Percentiles rank a stretch among this genome's conserved stretches.
Conservation (phyloP, 2,888 invertebrate species). For the Lasioglossum vierecki region DNA sequence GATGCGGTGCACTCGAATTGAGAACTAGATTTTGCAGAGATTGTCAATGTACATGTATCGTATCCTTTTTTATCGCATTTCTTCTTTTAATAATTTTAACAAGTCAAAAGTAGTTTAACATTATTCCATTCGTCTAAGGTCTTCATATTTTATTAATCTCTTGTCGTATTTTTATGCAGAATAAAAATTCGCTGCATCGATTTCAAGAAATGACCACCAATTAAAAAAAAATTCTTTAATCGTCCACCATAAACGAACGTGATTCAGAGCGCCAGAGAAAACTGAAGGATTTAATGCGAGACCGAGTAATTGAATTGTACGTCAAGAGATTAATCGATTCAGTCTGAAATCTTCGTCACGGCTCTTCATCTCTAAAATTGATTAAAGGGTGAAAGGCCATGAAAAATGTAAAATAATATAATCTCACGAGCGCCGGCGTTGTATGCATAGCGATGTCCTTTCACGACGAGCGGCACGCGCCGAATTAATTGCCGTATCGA, state of each 20-base stretch:
- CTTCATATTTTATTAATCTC: too few relatives aligned
- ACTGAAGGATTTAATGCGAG: background rate
- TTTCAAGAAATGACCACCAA: too few relatives aligned
- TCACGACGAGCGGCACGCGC: conserved; percentile 18
- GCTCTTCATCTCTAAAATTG: background rate
- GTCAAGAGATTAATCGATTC: background rate
- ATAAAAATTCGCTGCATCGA: too few relatives aligned
- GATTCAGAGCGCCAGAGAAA: too few relatives aligned
- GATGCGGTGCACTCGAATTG: too few relatives aligned
- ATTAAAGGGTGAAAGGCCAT: background rate
- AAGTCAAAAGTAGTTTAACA: background rate
- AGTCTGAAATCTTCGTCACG: background rate
- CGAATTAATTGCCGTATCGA: conserved; percentile 58
- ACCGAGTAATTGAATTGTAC: background rate
- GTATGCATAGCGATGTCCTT: conserved; percentile 9
- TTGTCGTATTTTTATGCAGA: too few relatives aligned
- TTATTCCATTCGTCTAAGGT: too few relatives aligned
- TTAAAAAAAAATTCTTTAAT: too few relatives aligned
- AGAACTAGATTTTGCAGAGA: too few relatives aligned
- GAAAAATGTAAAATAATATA: background rate
- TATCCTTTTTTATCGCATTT: too few relatives aligned
- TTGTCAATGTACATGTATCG: too few relatives aligned
- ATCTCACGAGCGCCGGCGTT: background rate
- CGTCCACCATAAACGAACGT: too few relatives aligned
- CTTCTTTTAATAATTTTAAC: background rate